Conservation (phyloP, 2,113 vertebrate genomes). For the Pachyramphus minor region DNA sequence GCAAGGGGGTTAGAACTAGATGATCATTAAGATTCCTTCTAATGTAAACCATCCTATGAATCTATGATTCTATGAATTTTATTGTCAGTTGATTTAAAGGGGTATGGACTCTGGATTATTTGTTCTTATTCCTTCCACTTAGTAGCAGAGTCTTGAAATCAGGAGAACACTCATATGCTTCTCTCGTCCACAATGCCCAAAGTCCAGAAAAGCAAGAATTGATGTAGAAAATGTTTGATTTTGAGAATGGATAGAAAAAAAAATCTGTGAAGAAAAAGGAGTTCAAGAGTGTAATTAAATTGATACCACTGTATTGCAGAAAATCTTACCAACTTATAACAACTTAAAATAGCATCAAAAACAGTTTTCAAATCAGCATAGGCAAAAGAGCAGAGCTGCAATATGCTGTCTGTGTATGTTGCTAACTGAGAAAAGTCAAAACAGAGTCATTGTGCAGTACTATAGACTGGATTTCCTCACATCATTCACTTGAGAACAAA, state of each 20-base stretch:
- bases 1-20: not conserved
- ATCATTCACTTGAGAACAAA: not conserved
- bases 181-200: not conserved
- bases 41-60: not conserved
- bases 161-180: not conserved
- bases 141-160: not conserved
- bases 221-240: not conserved
- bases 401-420: not conserved
- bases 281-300: not conserved
- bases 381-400: not conserved
- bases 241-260: not conserved
- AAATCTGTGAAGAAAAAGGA: not conserved
- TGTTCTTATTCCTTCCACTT: not conserved
- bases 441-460: not conserved
- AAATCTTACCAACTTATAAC: not conserved
- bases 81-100: not conserved
- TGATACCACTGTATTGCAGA: not conserved
- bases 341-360: not conserved
- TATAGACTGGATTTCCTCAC: not conserved
- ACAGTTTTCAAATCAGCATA: not conserved
- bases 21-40: not conserved
- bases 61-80: not conserved
- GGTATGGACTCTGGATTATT: not conserved
- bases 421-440: not conserved
- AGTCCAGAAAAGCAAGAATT: not conserved